Evolutionary conservation across 2,113 vertebrate genomes (phyloP).

Genomic region (Acrocephalus arundinaceus): DNA sequence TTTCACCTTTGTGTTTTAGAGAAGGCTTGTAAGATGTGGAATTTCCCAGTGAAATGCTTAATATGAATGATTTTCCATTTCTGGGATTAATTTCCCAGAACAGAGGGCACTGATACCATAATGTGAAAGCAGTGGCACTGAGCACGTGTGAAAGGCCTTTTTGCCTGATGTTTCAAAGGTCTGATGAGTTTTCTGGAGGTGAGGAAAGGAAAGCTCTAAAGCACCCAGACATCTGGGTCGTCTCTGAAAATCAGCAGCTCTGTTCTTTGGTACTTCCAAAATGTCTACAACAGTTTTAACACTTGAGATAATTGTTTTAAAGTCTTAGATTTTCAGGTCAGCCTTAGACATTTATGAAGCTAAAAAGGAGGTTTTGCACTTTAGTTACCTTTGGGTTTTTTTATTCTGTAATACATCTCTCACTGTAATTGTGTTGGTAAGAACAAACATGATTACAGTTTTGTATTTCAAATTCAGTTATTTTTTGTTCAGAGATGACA

Average conservation of each 20-base stretch:
- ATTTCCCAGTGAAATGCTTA: background rate
- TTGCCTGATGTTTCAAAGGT: background rate
- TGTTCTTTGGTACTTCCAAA: background rate
- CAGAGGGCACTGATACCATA: accelerated
- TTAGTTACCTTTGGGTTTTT: background rate
- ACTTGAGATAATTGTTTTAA: background rate
- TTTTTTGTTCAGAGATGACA: background rate
- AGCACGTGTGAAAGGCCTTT: background rate
- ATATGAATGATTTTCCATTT: background rate
- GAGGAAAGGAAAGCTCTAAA: background rate
- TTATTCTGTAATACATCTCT: background rate
- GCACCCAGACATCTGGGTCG: background rate
- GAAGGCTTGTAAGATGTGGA: background rate
- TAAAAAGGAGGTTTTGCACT: background rate
- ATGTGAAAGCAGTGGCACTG: background rate
- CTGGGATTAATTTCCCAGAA: background rate
- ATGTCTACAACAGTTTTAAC: background rate
- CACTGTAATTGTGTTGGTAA: background rate
- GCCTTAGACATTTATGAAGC: background rate
- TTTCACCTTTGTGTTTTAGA: background rate
- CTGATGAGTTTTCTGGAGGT: background rate
- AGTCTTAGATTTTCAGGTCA: background rate
- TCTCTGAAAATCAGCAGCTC: background rate
- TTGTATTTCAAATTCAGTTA: background rate
- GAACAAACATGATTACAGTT: background rate